These are phyloP conservation scores for Protobothrops flavoviridis DNA, from an alignment of 2,113 vertebrate species.

Conservation along the genomic window DNA sequence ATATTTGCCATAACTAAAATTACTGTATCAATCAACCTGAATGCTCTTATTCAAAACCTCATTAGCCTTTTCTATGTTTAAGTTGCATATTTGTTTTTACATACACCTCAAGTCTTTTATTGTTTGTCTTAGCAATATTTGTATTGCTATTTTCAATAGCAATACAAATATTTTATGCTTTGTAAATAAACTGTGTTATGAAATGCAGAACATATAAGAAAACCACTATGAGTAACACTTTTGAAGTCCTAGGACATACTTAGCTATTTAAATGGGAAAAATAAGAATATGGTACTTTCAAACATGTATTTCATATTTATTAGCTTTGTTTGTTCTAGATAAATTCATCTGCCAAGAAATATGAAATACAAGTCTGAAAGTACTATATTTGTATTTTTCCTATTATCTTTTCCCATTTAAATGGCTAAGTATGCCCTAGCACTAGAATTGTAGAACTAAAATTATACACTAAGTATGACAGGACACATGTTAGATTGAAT, in stretches of 20 bases:
- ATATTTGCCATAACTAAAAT: conserved; percentile 96
- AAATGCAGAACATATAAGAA: conserved; percentile 21
- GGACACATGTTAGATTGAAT: conserved; percentile 9
- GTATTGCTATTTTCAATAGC: conserved; percentile 54
- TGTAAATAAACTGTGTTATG: conserved; percentile 35
- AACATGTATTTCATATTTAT: not conserved
- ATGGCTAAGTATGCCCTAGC: conserved; percentile 22
- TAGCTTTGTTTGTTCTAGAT: not conserved
- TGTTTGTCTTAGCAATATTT: not conserved
- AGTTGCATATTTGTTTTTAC: conserved; percentile 67
- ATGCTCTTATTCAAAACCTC: conserved; percentile 79
- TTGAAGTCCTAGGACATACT: conserved; percentile 16
- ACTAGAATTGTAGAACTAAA: conserved; percentile 28
- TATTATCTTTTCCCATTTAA: not conserved
- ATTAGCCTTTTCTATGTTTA: conserved; percentile 80
- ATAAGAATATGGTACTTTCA: not conserved
- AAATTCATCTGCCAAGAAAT: conserved; percentile 30
- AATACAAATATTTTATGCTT: conserved; percentile 52
- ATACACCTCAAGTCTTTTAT: conserved; percentile 60
- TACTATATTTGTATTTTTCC: conserved; percentile 38
- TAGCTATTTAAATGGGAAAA: not conserved
- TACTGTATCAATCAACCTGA: conserved; percentile 85
- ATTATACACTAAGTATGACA: not conserved
- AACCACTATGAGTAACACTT: conserved; percentile 40
- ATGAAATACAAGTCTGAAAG: conserved; percentile 43